Percentiles rank a stretch among this genome's conserved stretches.
Conservation (phyloP, 2,797 vertebrate species). For the Mormyrus proboscirostris region DNA sequence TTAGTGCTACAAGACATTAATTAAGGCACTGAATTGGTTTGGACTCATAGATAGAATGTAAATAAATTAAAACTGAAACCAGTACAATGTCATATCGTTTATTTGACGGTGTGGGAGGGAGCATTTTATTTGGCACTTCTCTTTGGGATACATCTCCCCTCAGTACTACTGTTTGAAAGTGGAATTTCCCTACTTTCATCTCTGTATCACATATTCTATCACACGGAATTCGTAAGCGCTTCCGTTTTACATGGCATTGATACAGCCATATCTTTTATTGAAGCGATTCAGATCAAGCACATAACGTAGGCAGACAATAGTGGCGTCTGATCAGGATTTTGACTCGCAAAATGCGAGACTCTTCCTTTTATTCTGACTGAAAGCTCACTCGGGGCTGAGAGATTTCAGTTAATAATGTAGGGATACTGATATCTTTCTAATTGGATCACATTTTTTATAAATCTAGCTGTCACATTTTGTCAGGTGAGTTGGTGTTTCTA, state of each 20-base stretch:
- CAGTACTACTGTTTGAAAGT: not conserved
- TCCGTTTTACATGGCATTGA: not conserved
- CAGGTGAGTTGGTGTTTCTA: not conserved
- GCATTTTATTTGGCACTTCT: not conserved
- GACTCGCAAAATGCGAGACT: not conserved
- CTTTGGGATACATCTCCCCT: not conserved
- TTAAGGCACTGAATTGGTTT: not conserved
- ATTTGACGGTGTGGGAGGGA: not conserved
- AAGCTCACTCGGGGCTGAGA: not conserved
- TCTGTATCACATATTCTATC: conserved; percentile 3
- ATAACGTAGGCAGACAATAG: not conserved
- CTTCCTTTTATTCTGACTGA: not conserved
- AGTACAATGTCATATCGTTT: not conserved
- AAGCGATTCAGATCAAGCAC: not conserved
- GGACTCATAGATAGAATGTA: not conserved
- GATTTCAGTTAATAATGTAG: not conserved
- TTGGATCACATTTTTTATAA: not conserved
- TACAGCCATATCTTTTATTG: conserved; percentile 9
- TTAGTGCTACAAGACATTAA: not conserved
- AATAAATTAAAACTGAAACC: not conserved
- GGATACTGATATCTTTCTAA: not conserved
- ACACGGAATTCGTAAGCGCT: conserved; percentile 8
- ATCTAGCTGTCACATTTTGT: not conserved
- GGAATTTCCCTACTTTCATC: not conserved
- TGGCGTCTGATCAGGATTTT: not conserved